phyloP scores from a whole-genome alignment of 37 sponge, comb jelly and placozoan genomes.

The Diacarnus erythraeanus region DNA sequence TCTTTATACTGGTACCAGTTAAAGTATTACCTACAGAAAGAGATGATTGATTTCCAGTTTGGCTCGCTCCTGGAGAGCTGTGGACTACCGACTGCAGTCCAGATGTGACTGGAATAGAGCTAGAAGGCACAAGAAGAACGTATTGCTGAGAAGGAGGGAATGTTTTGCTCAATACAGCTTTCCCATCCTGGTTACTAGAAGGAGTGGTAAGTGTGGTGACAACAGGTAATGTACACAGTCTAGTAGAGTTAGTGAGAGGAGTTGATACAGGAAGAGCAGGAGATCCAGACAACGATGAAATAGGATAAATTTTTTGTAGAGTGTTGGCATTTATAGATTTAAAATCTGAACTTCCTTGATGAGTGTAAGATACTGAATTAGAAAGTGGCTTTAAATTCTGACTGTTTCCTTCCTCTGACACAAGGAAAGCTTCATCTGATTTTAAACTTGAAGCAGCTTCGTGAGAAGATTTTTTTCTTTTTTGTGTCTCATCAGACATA shows the following conservation, averaged over 20 bases:
- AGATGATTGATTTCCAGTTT: not conserved
- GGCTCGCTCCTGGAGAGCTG: not conserved
- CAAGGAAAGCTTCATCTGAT: not conserved
- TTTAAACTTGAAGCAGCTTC: not conserved
- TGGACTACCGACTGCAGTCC: not conserved
- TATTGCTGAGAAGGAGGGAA: conserved; percentile 24
- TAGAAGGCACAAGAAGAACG: conserved; percentile 31
- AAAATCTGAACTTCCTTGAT: not conserved
- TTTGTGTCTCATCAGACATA: conserved; percentile 13
- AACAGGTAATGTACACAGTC: conserved; percentile 2
- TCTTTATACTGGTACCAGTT: not conserved
- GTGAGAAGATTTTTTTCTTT: conserved; percentile 7
- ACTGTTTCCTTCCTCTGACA: not conserved
- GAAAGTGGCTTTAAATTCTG: too few relatives aligned
- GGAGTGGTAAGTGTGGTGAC: not conserved
- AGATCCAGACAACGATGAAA: not conserved
- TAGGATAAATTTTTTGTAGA: too few relatives aligned
- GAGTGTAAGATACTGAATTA: not conserved
- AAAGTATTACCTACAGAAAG: not conserved
- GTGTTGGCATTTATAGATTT: too few relatives aligned
- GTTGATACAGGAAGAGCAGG: not conserved
- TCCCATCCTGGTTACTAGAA: not conserved
- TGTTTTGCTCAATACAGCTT: conserved; percentile 10
- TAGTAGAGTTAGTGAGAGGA: not conserved
- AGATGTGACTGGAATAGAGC: not conserved